Percentiles rank a stretch among this genome's conserved stretches.
phyloP scores from a whole-genome alignment of 2,888 invertebrate genomes.

The Schizaphis graminum region DNA sequence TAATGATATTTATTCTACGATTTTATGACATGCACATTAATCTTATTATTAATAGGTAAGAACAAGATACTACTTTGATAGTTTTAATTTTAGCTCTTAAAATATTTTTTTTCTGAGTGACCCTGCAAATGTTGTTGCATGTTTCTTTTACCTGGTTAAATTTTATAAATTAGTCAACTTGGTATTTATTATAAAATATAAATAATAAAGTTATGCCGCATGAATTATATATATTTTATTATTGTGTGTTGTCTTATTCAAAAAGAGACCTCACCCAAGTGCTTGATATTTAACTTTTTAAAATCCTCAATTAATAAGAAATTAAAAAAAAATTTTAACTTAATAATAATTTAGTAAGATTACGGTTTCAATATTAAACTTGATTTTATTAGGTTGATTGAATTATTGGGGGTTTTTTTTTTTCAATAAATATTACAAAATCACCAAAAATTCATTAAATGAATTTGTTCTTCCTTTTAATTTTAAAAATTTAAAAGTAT shows the following conservation, averaged over 20 bases:
- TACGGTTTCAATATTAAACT: background rate
- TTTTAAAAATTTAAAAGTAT: slow-evolving; percentile 44
- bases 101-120: slow-evolving; percentile 42
- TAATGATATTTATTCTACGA: background rate
- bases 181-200: slow-evolving; percentile 31
- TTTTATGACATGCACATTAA: background rate
- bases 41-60: slow-evolving; percentile 21
- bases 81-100: slow-evolving; percentile 48
- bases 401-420: background rate
- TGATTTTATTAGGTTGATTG: background rate
- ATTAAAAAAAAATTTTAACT: background rate
- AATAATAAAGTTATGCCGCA: slow-evolving; percentile 35
- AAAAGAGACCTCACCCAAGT: slow-evolving; percentile 15
- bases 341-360: background rate
- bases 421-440: background rate
- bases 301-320: background rate
- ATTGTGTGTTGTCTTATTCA: slow-evolving; percentile 39
- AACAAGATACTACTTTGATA: slow-evolving; percentile 4
- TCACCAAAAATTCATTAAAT: slow-evolving; percentile 24
- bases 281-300: slow-evolving; percentile 13
- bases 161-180: slow-evolving; percentile 45
- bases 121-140: slow-evolving; percentile 59
- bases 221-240: slow-evolving; percentile 31
- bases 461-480: slow-evolving; percentile 28
- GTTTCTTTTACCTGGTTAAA: slow-evolving; percentile 55